Conservation (phyloP, 2,797 vertebrate genomes). For the Florisuga fusca region DNA sequence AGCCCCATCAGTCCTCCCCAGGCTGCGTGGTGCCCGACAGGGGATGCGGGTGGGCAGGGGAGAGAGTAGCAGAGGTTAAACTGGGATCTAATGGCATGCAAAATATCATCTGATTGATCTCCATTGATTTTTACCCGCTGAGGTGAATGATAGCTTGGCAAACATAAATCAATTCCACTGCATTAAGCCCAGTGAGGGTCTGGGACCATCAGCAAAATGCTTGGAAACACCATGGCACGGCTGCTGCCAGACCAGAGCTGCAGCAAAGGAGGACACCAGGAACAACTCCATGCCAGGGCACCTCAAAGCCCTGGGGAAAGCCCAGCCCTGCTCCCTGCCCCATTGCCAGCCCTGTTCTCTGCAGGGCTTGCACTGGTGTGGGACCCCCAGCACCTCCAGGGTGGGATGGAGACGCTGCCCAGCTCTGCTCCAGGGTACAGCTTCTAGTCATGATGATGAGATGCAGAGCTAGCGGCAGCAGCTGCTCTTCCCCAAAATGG, state of each 20-base stretch:
- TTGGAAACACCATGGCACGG: background rate
- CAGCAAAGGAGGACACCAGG: accelerated
- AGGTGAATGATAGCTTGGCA: constrained; percentile 74
- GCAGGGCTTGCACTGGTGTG: accelerated
- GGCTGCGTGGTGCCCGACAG: background rate
- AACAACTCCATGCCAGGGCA: accelerated
- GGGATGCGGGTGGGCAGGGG: background rate
- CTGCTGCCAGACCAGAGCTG: background rate
- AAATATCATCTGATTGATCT: constrained; percentile 67
- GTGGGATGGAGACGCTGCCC: background rate
- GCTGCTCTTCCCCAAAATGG: constrained; percentile 8
- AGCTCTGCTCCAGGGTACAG: background rate
- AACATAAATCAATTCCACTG: constrained; percentile 79
- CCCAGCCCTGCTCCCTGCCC: background rate
- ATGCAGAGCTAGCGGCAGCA: constrained; percentile 1
- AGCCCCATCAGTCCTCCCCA: constrained; percentile 45
- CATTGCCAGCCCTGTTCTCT: accelerated
- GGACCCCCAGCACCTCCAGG: accelerated
- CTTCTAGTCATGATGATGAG: accelerated
- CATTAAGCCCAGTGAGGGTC: constrained; percentile 76
- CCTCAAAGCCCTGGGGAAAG: background rate
- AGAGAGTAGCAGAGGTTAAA: constrained; percentile 68
- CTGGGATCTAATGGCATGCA: constrained; percentile 53
- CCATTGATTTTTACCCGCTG: constrained; percentile 75
- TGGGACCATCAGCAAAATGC: constrained; percentile 45